These are phyloP conservation scores for Labeo calbasu DNA, from an alignment of 2,797 vertebrate species.

Conservation along the genomic window DNA sequence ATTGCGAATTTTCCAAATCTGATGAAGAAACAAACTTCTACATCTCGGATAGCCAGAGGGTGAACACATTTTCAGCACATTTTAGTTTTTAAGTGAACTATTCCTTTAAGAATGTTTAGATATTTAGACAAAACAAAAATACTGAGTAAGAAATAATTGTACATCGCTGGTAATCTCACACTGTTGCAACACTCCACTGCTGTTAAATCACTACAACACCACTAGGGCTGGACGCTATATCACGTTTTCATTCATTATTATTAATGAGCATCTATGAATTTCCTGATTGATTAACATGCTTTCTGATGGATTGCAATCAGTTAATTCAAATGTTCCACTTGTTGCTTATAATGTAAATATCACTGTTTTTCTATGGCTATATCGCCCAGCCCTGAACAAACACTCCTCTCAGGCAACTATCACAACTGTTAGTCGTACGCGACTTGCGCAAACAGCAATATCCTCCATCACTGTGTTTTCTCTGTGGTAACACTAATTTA, in stretches of 20 bases:
- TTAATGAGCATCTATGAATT: background rate
- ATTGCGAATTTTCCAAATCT: too few relatives aligned
- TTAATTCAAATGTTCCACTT: background rate
- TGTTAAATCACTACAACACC: background rate
- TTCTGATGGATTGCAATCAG: background rate
- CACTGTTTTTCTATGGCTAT: background rate
- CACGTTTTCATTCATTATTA: background rate
- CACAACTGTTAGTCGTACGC: too few relatives aligned
- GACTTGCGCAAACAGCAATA: background rate
- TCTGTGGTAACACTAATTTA: slow-evolving; percentile 37
- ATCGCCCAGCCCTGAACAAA: background rate
- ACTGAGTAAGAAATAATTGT: background rate
- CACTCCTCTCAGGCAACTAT: background rate
- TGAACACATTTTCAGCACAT: too few relatives aligned
- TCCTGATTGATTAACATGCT: background rate
- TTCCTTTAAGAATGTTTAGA: background rate
- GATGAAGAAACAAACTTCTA: too few relatives aligned
- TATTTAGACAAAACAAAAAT: background rate
- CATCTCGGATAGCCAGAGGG: too few relatives aligned
- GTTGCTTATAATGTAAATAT: background rate
- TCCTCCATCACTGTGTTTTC: slow-evolving; percentile 10
- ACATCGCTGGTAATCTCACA: background rate
- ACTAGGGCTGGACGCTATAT: background rate
- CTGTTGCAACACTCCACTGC: slow-evolving; percentile 21
- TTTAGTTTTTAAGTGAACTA: background rate